Percentiles rank a stretch among this genome's conserved stretches.
Conservation (phyloP, 2,888 invertebrate species). For the Himalopsyche kuldschensis region DNA sequence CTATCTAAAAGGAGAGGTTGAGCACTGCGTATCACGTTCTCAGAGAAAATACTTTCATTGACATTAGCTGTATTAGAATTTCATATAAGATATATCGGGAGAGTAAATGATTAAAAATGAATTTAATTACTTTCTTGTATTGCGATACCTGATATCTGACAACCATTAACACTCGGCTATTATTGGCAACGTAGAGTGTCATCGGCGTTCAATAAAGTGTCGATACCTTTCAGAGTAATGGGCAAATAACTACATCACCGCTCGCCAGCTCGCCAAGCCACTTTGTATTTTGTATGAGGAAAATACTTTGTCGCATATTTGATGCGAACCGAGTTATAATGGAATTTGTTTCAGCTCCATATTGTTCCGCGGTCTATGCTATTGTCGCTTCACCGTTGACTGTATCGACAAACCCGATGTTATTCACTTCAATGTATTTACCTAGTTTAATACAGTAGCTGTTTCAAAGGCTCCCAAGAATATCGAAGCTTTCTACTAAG, state of each 20-base stretch:
- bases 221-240: neutral
- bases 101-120: too few species aligned
- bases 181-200: neutral
- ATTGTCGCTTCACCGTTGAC: neutral
- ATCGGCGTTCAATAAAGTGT: neutral
- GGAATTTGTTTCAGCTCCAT: conserved; percentile 14
- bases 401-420: neutral
- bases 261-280: neutral
- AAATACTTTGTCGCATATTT: conserved; percentile 4
- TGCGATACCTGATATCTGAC: neutral
- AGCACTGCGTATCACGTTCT: too few species aligned
- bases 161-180: neutral
- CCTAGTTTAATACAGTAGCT: neutral
- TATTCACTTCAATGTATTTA: neutral
- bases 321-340: conserved; percentile 11
- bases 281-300: neutral
- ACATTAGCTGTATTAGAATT: too few species aligned
- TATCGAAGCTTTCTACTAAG: too few species aligned
- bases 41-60: too few species aligned
- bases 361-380: neutral
- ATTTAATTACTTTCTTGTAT: neutral
- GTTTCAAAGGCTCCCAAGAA: neutral
- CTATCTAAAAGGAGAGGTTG: too few species aligned
- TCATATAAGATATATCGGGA: too few species aligned
- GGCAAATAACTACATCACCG: neutral